Percentiles rank a stretch among this genome's conserved stretches.
These are phyloP conservation scores for Unio delphinus DNA, from an alignment of 2,888 invertebrate species.

Conservation along the genomic window DNA sequence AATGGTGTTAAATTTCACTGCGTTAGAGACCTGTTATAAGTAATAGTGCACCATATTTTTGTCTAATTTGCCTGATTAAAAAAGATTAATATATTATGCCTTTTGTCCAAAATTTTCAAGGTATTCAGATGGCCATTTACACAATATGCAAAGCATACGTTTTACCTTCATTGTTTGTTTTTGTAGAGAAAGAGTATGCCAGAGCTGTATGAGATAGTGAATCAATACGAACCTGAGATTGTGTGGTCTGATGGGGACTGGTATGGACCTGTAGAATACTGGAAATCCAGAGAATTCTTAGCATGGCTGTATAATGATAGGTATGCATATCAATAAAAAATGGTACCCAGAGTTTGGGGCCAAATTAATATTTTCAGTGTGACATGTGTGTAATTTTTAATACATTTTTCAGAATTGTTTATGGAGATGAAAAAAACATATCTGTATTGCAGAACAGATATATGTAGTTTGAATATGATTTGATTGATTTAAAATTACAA, in stretches of 20 bases:
- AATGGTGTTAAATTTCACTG: no score
- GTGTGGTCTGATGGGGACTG: slow-evolving; percentile 79
- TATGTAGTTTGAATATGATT: no score
- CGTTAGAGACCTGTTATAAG: no score
- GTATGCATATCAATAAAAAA: slow-evolving; percentile 23
- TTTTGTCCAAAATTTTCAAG: not conserved
- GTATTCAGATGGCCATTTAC: not conserved
- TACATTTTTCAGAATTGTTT: no score
- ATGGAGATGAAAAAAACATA: no score
- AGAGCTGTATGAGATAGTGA: slow-evolving; percentile 81
- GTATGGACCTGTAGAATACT: slow-evolving; percentile 78
- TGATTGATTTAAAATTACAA: no score
- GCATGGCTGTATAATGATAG: slow-evolving; percentile 73
- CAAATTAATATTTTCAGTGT: no score
- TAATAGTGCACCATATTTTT: no score
- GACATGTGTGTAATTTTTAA: no score
- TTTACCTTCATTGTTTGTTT: slow-evolving; percentile 2
- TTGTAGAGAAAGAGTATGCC: slow-evolving; percentile 66
- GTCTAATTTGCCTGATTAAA: no score
- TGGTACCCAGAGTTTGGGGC: no score
- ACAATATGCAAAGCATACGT: not conserved
- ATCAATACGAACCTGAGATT: slow-evolving; percentile 66
- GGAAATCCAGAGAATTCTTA: slow-evolving; percentile 70
- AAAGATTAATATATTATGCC: not conserved
- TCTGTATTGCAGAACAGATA: no score